Base-by-base conservation (phyloP, 2,888 invertebrate species). In the Ferdinandea cuprea region DNA sequence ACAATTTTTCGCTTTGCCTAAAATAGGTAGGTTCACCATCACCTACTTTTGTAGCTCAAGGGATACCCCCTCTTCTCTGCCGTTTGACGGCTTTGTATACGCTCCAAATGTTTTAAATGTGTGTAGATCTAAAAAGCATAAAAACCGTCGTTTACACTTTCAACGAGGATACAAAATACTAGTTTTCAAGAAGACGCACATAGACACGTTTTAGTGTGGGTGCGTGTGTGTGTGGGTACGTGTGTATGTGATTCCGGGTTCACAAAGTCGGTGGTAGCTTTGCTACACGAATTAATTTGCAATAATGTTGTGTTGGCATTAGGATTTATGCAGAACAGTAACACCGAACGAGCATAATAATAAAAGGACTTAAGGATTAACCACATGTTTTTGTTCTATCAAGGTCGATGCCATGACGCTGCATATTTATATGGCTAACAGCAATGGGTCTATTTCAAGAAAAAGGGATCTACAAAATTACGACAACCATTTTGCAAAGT, bases 301-400 rank as follows among this genome's bases (percentile, higher is more conserved):
- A 73, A 74, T 68, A 74, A 56, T 40, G 19, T 48, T 19, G 28
- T 40, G 17, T n/a, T 15, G 2, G 3, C 13, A 32, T 30, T 11
- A 9, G 28, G 44, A 58, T 59, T 58, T 54, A 72, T 37, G 9
- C 8, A 42, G 7, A 58, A 19, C 32, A 28, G 25, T 58, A 28
- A 19, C 15, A 21, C 28, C 11, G 17, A 35, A 42, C 32, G 13
- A 15, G 11, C 54, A 50, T 15, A 61, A 15, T n/a, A n/a, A n/a
- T n/a, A n/a, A n/a, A n/a, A 65, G 42, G 48, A 61, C 37, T 79
- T 59, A 68, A 65, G 61, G 66, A 79, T 79, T 63, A 79, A 59
- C 68, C 25, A 50, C 35, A 66, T 58, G 58, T 7, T 65, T n/a
- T 59, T 66, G 44, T 58, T 17, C 0, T 19, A 52, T 61, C 54